Evolutionary conservation across 2,797 vertebrate genomes (phyloP), one percentile per base, ranked within the genome.

Genomic region (Salarias fasciatus): DNA sequence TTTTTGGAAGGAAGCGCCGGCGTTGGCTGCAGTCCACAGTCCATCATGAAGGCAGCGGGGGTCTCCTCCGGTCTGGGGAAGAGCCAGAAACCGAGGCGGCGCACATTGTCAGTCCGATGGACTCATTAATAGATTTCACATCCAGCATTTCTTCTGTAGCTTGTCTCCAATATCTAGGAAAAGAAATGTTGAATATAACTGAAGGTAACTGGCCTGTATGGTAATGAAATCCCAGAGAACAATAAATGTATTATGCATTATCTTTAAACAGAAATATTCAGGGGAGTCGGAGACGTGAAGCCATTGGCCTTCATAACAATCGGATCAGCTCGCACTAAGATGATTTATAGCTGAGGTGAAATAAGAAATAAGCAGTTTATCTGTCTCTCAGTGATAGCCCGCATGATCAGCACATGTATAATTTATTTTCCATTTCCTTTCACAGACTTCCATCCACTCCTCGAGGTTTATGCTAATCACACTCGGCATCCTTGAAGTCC

Each of bases 1-100:
- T 55, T 68, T 69, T 49, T 1, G 38, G 48, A 37, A 62, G 72
- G 63, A 40, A 73, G 65, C 65, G 73, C 10, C 4, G 47, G 29
- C 45, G 44, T 69, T 72, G 84, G 80, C 79, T 72, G 61, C 29
- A 43, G 8, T 74, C 69, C 67, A 68, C 46, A n/a, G 50, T 66
- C 61, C 66, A 53, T 74, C 61, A 60, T 67, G 51, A 71, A 54
- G 50, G 33, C 64, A 37, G 50, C 2, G 15, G 14, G 46, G 49
- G 31, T 70, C 68, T 75, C 75, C 48, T 70, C 28, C 33, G 1
- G 43, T 61, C 71, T 84, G 77, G 74, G 63, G 45, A 50, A 57
- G 44, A 49, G 80, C 76, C 78, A 83, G 49, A 61, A 37, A 5
- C 59, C 29, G 61, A 54, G 40, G 72, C 54, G 54, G 38, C 60